A percentile compares a stretch with the other conserved stretches of the same genome.
These are phyloP conservation scores for Euschistus heros DNA, from an alignment of 1,140 invertebrate genomes.

Conservation along the genomic window DNA sequence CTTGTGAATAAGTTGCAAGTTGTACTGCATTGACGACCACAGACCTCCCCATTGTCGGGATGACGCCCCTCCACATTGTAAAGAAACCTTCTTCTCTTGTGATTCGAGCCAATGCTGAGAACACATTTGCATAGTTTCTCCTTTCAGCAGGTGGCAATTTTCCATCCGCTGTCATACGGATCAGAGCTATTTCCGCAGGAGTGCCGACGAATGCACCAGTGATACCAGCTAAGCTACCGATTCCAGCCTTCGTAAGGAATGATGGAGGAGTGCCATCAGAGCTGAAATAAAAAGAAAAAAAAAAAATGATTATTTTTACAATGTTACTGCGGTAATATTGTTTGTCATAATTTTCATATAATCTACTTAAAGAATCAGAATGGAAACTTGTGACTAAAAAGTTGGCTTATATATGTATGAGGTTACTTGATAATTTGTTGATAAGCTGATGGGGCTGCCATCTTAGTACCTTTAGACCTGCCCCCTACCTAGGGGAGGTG, in stretches of 20 bases:
- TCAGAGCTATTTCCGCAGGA: conserved; percentile 85
- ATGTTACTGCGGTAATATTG: too few species aligned
- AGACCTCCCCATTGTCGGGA: conserved; percentile 63
- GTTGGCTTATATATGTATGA: too few species aligned
- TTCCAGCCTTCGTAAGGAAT: conserved; percentile 51
- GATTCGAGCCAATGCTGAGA: conserved; percentile 82
- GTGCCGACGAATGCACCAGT: conserved; percentile 82
- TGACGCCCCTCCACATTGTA: conserved; percentile 80
- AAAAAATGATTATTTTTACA: not conserved
- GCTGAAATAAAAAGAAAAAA: conserved; percentile 32
- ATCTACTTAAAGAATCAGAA: too few species aligned
- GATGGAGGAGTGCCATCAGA: conserved; percentile 50
- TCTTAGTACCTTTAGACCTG: too few species aligned
- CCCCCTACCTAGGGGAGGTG: too few species aligned
- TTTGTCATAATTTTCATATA: too few species aligned
- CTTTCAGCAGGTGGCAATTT: conserved; percentile 71
- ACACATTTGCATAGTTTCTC: conserved; percentile 88
- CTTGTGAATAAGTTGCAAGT: conserved; percentile 92
- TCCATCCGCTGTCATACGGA: conserved; percentile 96
- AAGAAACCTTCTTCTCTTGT: conserved; percentile 79
- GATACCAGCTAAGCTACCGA: conserved; percentile 78
- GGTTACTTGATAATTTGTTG: too few species aligned
- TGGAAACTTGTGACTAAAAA: too few species aligned
- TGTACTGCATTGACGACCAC: conserved; percentile 98
- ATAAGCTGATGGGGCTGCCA: too few species aligned